A percentile compares a stretch with the other conserved stretches of the same genome.
Conservation (phyloP, 2,888 invertebrate genomes). For the Chaetogeoica ovagalla region DNA sequence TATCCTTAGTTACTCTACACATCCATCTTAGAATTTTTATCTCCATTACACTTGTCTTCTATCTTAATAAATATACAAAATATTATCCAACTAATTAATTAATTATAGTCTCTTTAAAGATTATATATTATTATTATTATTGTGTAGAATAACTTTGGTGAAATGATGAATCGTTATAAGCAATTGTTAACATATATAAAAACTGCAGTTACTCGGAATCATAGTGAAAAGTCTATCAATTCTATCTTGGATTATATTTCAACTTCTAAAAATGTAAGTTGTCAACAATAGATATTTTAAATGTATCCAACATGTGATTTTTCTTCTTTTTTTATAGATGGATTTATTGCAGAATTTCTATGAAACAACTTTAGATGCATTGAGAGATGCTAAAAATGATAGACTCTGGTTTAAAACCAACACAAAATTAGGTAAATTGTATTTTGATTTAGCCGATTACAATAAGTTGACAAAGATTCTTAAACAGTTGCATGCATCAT, state of each 20-base stretch:
- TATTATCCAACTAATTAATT: background rate
- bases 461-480: constrained; percentile 93
- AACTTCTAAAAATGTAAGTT: constrained; percentile 92
- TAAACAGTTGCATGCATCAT: constrained; percentile 95
- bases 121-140: constrained; percentile 54
- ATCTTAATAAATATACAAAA: too few species aligned
- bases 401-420: constrained; percentile 99
- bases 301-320: background rate
- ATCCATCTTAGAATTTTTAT: too few species aligned
- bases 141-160: constrained; percentile 80
- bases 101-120: background rate
- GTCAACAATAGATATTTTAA: background rate
- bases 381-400: constrained; percentile 98
- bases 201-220: constrained; percentile 97
- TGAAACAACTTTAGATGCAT: constrained; percentile 90
- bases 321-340: constrained; percentile 68
- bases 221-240: constrained; percentile 99
- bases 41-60: too few species aligned
- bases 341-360: constrained; percentile 97
- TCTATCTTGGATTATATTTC: constrained; percentile 99
- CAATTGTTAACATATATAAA: constrained; percentile 97
- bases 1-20: too few species aligned
- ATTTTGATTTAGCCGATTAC: constrained; percentile 94
- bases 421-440: constrained; percentile 96
- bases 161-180: constrained; percentile 95